phyloP scores from a whole-genome alignment of 2,888 invertebrate species.

The Rhogogaster chlorosoma region DNA sequence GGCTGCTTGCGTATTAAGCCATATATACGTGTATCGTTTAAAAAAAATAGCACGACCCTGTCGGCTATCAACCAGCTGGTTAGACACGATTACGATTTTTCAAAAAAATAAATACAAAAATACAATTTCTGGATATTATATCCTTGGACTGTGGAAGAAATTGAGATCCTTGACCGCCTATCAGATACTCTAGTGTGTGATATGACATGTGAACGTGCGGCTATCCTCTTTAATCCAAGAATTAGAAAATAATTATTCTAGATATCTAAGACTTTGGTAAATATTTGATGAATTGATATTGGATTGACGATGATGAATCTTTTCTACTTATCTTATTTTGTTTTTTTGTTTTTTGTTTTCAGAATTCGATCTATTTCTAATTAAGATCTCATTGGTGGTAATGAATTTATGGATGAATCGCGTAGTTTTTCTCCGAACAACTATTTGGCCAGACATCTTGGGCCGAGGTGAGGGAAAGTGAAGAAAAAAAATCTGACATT shows the following conservation, averaged over 20 bases:
- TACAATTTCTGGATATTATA: not conserved
- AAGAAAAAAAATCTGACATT: not conserved
- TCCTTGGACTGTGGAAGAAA: not conserved
- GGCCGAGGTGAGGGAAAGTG: not conserved
- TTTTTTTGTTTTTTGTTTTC: not conserved
- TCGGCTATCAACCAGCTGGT: not conserved
- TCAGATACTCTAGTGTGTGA: not conserved
- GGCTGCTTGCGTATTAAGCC: constrained; percentile 21
- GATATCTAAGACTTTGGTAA: not conserved
- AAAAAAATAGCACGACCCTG: constrained; percentile 22
- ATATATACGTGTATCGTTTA: not conserved
- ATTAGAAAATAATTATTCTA: constrained; percentile 5
- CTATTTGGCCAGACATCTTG: not conserved
- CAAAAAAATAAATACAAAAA: not conserved
- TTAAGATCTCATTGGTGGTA: not conserved
- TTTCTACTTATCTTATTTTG: not conserved
- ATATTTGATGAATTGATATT: constrained; percentile 15
- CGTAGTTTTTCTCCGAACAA: not conserved
- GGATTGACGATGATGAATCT: constrained; percentile 19
- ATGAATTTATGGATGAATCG: not conserved
- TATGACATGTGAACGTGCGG: not conserved
- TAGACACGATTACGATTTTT: not conserved
- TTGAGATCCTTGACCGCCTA: not conserved
- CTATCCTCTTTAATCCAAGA: not conserved
- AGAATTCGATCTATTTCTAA: not conserved